These are phyloP conservation scores for Marronus borbonicus DNA, from an alignment of 2,888 invertebrate genomes.

Conservation along the genomic window DNA sequence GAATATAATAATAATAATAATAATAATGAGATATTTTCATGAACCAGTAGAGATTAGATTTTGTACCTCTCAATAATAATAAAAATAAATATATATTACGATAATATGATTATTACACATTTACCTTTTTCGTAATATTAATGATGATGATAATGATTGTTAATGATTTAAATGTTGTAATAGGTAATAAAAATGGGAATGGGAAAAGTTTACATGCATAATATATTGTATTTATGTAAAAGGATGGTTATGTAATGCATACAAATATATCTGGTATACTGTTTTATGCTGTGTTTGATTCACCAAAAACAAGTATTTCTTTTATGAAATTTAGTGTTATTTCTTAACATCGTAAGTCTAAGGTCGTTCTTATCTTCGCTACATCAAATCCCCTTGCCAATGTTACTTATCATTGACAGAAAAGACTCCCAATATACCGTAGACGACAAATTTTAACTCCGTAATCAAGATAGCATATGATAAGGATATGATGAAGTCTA, in stretches of 20 bases:
- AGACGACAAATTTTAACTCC: too few species aligned
- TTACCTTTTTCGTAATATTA: constrained; percentile 41
- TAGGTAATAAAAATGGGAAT: constrained; percentile 8
- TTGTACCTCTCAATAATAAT: constrained; percentile 64
- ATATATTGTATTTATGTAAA: constrained; percentile 24
- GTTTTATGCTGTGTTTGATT: constrained; percentile 39
- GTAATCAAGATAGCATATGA: too few species aligned
- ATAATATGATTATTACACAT: constrained; percentile 31
- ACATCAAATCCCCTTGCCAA: too few species aligned
- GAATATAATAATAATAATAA: constrained; percentile 42
- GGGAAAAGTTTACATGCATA: constrained; percentile 25
- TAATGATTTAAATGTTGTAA: constrained; percentile 36
- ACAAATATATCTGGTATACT: constrained; percentile 49
- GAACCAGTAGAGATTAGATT: constrained; percentile 67
- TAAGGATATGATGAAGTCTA: too few species aligned
- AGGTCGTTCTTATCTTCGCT: too few species aligned
- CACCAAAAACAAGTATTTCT: background rate
- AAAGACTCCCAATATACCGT: too few species aligned
- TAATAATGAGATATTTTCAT: constrained; percentile 65
- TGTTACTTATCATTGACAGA: too few species aligned
- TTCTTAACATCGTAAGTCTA: too few species aligned
- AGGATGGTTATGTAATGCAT: constrained; percentile 46
- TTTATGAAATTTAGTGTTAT: too few species aligned
- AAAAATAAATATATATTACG: constrained; percentile 1
- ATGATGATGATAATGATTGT: constrained; percentile 43